A percentile compares a stretch with the other conserved stretches of the same genome.
phyloP scores from a whole-genome alignment of 1,140 invertebrate genomes.

The Drosophila tani region DNA sequence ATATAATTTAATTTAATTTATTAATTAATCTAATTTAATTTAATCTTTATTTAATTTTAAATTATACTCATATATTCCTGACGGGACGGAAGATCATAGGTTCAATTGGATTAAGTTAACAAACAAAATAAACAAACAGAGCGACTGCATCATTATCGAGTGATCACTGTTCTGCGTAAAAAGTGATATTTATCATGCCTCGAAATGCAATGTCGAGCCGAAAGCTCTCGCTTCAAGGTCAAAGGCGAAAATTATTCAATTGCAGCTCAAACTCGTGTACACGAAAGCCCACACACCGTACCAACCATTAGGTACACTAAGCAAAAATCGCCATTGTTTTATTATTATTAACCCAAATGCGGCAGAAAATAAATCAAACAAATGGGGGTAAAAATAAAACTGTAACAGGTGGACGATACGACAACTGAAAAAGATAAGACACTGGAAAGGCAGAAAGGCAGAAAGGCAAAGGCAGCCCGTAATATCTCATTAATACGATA shows the following conservation, averaged over 20 bases:
- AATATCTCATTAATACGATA: constrained; percentile 72
- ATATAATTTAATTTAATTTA: too few relatives aligned
- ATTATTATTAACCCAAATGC: neutral
- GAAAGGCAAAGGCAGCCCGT: constrained; percentile 38
- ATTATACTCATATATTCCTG: too few relatives aligned
- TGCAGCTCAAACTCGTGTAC: constrained; percentile 9
- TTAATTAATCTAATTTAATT: too few relatives aligned
- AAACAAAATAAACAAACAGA: too few relatives aligned
- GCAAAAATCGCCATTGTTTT: neutral
- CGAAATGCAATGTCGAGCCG: constrained; percentile 19
- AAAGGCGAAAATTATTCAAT: constrained; percentile 54
- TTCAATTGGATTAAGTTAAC: too few relatives aligned
- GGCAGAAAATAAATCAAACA: neutral
- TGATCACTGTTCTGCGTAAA: constrained; percentile 3
- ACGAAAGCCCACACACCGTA: constrained; percentile 8
- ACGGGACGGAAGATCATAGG: too few relatives aligned
- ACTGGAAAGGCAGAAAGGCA: constrained; percentile 29
- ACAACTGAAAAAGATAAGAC: constrained; percentile 48
- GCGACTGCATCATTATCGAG: neutral
- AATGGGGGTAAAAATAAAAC: constrained; percentile 6
- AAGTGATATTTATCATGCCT: neutral
- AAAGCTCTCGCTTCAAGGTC: constrained; percentile 47
- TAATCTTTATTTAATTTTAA: too few relatives aligned
- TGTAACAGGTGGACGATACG: constrained; percentile 11
- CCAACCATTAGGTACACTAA: constrained; percentile 26